These are phyloP conservation scores for Gallinago undulata DNA, from an alignment of 2,113 vertebrate species.

Conservation along the genomic window DNA sequence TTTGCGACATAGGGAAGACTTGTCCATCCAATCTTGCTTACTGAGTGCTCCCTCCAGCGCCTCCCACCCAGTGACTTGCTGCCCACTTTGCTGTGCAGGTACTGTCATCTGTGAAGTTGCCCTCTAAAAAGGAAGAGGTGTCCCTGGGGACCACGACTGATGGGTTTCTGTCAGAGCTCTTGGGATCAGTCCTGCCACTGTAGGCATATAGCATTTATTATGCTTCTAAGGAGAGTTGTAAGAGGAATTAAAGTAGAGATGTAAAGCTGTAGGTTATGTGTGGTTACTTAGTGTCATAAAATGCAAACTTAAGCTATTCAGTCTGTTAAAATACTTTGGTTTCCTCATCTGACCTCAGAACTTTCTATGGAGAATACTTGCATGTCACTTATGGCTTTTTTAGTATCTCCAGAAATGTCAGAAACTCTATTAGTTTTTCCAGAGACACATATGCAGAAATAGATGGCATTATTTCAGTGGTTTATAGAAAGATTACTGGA, in stretches of 20 bases:
- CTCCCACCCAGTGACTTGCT: not conserved
- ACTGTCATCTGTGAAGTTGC: not conserved
- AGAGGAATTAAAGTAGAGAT: not conserved
- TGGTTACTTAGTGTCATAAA: not conserved
- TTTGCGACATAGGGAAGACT: not conserved
- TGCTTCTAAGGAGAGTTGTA: not conserved
- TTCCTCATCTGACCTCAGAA: constrained; percentile 55
- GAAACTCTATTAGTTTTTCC: constrained; percentile 46
- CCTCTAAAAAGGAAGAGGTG: not conserved
- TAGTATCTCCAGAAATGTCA: constrained; percentile 34
- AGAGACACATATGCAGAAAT: not conserved
- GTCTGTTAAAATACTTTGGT: constrained; percentile 34
- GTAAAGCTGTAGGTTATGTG: not conserved
- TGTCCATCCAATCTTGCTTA: not conserved
- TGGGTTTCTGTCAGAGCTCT: not conserved
- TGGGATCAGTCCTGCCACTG: not conserved
- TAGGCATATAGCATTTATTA: not conserved
- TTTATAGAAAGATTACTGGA: constrained; percentile 9
- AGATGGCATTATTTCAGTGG: constrained; percentile 22
- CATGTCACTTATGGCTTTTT: not conserved
- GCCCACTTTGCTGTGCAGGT: not conserved
- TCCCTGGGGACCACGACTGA: not conserved
- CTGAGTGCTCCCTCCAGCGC: not conserved
- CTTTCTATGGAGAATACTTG: constrained; percentile 8
- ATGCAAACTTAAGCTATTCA: constrained; percentile 29